phyloP scores from a whole-genome alignment of 2,888 invertebrate genomes.

The Aphidoletes aphidimyza region DNA sequence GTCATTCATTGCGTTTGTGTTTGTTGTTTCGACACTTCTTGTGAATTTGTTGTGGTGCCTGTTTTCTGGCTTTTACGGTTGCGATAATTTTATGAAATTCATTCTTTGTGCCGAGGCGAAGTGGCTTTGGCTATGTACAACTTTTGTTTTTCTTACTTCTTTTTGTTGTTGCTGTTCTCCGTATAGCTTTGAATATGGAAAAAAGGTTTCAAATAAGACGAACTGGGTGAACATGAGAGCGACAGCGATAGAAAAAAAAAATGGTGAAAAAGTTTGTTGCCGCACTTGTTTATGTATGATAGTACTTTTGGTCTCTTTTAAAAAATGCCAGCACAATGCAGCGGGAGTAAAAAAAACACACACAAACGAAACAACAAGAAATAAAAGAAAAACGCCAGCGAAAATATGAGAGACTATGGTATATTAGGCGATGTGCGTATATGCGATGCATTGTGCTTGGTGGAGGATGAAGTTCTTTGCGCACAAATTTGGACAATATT shows the following conservation, averaged over 20 bases:
- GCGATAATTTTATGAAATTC: conserved; percentile 39
- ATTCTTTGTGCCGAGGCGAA: not conserved
- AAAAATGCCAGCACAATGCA: conserved; percentile 29
- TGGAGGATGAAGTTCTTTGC: conserved; percentile 31
- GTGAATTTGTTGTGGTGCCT: not conserved
- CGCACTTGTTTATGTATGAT: too few species aligned
- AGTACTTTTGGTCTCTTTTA: too few species aligned
- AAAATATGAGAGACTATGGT: not conserved
- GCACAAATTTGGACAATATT: conserved; percentile 53
- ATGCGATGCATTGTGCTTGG: conserved; percentile 2
- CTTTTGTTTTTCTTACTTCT: conserved; percentile 1
- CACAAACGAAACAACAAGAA: not conserved
- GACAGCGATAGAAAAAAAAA: too few species aligned
- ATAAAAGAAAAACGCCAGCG: not conserved
- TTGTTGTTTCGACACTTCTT: not conserved
- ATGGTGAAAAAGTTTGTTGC: too few species aligned
- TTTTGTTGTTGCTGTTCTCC: too few species aligned
- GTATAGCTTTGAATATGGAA: too few species aligned
- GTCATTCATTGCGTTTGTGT: too few species aligned
- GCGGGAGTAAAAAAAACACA: not conserved
- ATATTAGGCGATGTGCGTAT: not conserved
- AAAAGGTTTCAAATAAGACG: too few species aligned
- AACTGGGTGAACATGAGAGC: too few species aligned
- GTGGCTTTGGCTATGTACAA: conserved; percentile 17
- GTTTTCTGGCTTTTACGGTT: conserved; percentile 42